A percentile compares a stretch with the other conserved stretches of the same genome.
phyloP scores from a whole-genome alignment of 2,797 vertebrate species.

The Varecia variegata region DNA sequence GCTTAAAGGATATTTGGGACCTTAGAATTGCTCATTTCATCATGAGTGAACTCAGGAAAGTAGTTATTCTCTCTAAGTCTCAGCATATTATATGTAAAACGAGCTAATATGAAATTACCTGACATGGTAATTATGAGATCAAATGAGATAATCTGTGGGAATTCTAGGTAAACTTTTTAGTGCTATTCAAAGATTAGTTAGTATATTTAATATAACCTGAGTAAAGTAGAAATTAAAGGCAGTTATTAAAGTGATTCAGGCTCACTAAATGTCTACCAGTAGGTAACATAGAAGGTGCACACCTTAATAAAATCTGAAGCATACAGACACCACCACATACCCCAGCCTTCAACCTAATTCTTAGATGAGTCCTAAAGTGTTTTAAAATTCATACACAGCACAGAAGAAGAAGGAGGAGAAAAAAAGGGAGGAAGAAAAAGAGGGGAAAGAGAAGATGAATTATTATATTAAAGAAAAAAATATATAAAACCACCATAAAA shows the following conservation, averaged over 20 bases:
- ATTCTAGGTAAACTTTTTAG: constrained; percentile 56
- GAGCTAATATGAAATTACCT: constrained; percentile 35
- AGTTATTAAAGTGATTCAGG: constrained; percentile 19
- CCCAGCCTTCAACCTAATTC: not conserved
- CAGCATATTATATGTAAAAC: constrained; percentile 9
- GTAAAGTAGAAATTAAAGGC: constrained; percentile 47
- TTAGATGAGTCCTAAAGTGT: not conserved
- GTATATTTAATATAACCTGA: constrained; percentile 15
- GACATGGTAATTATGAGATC: constrained; percentile 51
- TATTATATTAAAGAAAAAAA: not conserved
- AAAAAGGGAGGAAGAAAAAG: no score
- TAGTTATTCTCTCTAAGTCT: not conserved
- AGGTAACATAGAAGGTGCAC: not conserved
- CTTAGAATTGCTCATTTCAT: not conserved
- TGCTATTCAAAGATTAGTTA: constrained; percentile 57
- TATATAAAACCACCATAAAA: not conserved
- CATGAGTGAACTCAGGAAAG: constrained; percentile 1
- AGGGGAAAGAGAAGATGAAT: not conserved
- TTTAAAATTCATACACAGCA: not conserved
- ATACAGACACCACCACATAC: not conserved
- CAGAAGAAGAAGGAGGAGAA: not conserved
- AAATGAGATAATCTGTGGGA: constrained; percentile 51
- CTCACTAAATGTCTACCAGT: not conserved
- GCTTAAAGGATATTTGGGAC: constrained; percentile 1
- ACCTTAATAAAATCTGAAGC: not conserved